phyloP scores from a whole-genome alignment of 2,113 vertebrate species.

The Falco punctatus region DNA sequence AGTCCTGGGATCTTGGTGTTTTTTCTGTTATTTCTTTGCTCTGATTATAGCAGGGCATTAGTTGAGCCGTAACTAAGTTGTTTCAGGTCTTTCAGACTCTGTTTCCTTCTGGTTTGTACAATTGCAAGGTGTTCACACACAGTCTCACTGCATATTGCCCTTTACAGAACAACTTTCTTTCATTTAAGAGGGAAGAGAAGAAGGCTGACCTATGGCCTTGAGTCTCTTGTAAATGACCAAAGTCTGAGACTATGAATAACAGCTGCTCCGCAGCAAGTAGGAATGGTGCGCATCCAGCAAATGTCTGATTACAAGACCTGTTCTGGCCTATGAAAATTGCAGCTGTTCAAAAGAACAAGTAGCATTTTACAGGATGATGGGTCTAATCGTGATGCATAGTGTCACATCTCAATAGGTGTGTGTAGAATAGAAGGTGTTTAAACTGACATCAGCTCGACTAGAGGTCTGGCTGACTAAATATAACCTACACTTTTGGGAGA shows the following conservation, averaged over 20 bases:
- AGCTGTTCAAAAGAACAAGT: neutral
- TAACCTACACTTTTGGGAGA: neutral
- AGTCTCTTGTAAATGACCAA: neutral
- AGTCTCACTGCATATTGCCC: neutral
- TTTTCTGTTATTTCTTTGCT: neutral
- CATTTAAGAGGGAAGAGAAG: neutral
- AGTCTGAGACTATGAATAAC: neutral
- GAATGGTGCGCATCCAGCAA: neutral
- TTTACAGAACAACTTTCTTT: neutral
- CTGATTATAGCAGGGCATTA: neutral
- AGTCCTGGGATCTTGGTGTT: neutral
- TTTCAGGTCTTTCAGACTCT: neutral
- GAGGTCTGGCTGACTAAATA: neutral
- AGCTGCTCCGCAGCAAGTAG: neutral
- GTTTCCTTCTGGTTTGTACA: neutral
- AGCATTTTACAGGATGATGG: neutral
- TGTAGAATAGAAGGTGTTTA: neutral
- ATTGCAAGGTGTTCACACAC: neutral
- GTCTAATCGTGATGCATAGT: neutral
- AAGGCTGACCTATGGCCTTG: neutral
- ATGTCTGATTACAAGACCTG: neutral
- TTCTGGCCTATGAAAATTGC: neutral
- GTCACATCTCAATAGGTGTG: neutral
- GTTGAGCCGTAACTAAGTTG: neutral
- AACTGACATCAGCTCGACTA: neutral